Conservation (phyloP, 1,140 invertebrate species). For the Pemphigus obesinymphae region DNA sequence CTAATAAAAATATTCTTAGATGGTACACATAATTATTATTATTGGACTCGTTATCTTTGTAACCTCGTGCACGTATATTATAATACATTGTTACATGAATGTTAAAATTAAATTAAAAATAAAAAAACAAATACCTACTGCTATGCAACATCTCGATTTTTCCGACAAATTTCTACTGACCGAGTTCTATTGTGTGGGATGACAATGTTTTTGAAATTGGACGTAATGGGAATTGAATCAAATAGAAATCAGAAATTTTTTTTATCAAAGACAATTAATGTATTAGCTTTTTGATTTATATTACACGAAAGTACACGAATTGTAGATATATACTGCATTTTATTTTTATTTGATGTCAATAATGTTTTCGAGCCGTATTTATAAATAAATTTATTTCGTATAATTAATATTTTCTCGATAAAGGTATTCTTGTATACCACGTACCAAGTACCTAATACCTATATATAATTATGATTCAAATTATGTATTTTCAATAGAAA, state of each 20-base stretch:
- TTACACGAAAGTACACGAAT: too few species aligned
- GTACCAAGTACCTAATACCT: too few species aligned
- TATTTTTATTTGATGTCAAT: too few species aligned
- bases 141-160: neutral
- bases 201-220: neutral
- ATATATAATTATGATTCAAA: neutral
- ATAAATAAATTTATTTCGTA: too few species aligned
- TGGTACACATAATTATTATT: neutral
- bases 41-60: neutral
- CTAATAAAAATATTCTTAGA: neutral
- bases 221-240: neutral
- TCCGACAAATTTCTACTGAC: neutral
- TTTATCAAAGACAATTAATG: too few species aligned
- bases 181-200: neutral
- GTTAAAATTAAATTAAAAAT: neutral
- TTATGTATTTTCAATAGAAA: neutral
- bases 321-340: too few species aligned
- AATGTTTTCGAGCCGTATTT: too few species aligned
- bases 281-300: too few species aligned
- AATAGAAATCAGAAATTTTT: too few species aligned
- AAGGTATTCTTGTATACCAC: too few species aligned
- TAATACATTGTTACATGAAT: neutral
- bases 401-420: neutral
- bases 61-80: neutral
- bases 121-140: neutral